Evolutionary conservation across 2,113 vertebrate species (phyloP).

Genomic region (Daubentonia madagascariensis): DNA sequence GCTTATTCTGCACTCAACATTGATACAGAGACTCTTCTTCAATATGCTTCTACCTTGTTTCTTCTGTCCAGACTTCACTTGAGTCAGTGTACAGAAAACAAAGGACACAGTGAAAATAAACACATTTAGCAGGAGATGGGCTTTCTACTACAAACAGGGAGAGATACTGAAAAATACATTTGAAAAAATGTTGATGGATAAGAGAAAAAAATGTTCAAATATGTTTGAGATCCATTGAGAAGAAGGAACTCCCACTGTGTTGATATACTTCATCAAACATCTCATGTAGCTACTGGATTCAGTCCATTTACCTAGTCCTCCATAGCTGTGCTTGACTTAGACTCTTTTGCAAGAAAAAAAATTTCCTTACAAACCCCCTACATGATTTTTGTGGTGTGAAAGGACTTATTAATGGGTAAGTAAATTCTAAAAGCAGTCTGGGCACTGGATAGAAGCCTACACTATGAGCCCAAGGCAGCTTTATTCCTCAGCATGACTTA

Average conservation of each 20-base stretch:
- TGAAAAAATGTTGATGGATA: not conserved
- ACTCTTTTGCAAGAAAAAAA: not conserved
- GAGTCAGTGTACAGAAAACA: not conserved
- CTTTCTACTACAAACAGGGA: not conserved
- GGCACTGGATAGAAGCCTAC: not conserved
- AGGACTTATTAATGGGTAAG: slow-evolving; percentile 50
- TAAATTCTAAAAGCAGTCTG: slow-evolving; percentile 29
- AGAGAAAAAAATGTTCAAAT: slow-evolving; percentile 2
- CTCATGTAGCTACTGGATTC: not conserved
- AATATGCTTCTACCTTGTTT: not conserved
- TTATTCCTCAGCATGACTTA: slow-evolving; percentile 30
- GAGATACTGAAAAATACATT: not conserved
- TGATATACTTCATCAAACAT: slow-evolving; percentile 20
- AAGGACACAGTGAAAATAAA: not conserved
- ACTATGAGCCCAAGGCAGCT: not conserved
- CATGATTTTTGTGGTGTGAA: slow-evolving; percentile 33
- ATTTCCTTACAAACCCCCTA: not conserved
- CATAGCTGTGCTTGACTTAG: not conserved
- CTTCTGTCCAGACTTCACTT: not conserved
- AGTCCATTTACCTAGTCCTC: slow-evolving; percentile 14
- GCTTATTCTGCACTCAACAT: not conserved
- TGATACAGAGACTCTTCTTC: not conserved
- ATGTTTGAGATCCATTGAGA: not conserved
- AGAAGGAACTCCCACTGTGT: not conserved
- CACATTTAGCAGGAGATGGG: not conserved